Evolutionary conservation across 2,797 vertebrate species (phyloP), one percentile per base, ranked within the genome.

Genomic region (Thamnophis elegans): DNA sequence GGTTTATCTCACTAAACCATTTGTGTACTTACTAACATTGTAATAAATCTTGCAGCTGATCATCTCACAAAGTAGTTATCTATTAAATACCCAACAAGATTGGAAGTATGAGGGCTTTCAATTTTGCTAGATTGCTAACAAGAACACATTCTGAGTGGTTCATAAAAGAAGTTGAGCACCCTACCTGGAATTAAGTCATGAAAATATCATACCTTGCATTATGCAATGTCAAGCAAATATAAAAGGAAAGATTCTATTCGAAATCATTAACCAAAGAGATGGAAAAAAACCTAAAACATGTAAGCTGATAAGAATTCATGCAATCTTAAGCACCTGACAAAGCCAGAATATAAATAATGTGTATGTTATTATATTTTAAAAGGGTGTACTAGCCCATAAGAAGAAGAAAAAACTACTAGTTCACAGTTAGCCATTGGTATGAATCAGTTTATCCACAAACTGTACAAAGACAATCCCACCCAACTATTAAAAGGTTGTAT

Each of bases 401-500:
- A 32, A n/a, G n/a, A n/a, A 89, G 94, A 94, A 68, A 58, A 28
- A 4, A 32, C 13, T 53, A 36, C 54, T 36, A 36, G 36, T 82
- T 53, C 56, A 18, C 25, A 60, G 20, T 82, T 47, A 82, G 7
- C 90, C 26, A 94, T 73, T 42, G 85, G 90, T 91, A 90, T 87
- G 93, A 96, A 94, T 88, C 62, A 90, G n/a, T 56, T 87, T 95
- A 90, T 93, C 87, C 36, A 18, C 32, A 88, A 95, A 96, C 95
- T 88, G 59, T 92, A 90, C 73, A 94, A 94, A 96, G 93, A 93
- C 90, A 60, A 94, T 95, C 93, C 95, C 92, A 95, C 95, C 94
- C 95, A 94, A 93, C 82, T 91, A 90, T 85, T 89, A 94, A 92
- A 85, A 91, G 13, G 68, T 47, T 91, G 28, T 85, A 93, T 62